Evolutionary conservation across 2,888 invertebrate species (phyloP).

Genomic region (Diarsia mendica): DNA sequence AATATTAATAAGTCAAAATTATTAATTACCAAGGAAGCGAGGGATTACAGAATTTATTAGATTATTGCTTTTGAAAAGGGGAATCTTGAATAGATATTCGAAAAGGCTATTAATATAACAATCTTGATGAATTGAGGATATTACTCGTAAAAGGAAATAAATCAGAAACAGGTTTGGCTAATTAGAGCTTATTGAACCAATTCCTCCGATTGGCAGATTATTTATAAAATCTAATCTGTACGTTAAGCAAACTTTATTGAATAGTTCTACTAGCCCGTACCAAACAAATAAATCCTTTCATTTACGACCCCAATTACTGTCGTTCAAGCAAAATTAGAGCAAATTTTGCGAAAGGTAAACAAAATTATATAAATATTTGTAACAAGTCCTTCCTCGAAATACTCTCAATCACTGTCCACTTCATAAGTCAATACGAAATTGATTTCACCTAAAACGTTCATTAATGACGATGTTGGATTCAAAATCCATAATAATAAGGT

Average conservation of each 20-base stretch:
- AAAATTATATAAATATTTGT: constrained; percentile 26
- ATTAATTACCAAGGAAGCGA: constrained; percentile 48
- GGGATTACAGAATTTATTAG: constrained; percentile 46
- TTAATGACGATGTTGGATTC: not conserved
- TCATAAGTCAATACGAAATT: constrained; percentile 19
- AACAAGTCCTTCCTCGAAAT: constrained; percentile 16
- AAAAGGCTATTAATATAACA: constrained; percentile 54
- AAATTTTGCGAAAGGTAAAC: constrained; percentile 25
- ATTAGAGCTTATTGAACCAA: not conserved
- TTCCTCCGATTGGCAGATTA: constrained; percentile 9
- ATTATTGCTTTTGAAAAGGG: constrained; percentile 44
- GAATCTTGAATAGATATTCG: constrained; percentile 40
- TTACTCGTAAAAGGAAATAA: constrained; percentile 21
- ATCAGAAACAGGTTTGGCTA: constrained; percentile 15
- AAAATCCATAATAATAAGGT: constrained; percentile 13
- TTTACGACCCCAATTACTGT: constrained; percentile 16
- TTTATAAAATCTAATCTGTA: not conserved
- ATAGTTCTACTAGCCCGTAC: not conserved
- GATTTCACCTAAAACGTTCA: not conserved
- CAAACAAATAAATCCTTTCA: constrained; percentile 20
- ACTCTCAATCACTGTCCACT: constrained; percentile 15
- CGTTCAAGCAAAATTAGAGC: not conserved
- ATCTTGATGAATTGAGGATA: constrained; percentile 46
- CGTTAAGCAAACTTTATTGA: not conserved
- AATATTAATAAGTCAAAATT: constrained; percentile 48